These are phyloP conservation scores for Gymnogyps californianus DNA, from an alignment of 2,113 vertebrate species.

Conservation along the genomic window DNA sequence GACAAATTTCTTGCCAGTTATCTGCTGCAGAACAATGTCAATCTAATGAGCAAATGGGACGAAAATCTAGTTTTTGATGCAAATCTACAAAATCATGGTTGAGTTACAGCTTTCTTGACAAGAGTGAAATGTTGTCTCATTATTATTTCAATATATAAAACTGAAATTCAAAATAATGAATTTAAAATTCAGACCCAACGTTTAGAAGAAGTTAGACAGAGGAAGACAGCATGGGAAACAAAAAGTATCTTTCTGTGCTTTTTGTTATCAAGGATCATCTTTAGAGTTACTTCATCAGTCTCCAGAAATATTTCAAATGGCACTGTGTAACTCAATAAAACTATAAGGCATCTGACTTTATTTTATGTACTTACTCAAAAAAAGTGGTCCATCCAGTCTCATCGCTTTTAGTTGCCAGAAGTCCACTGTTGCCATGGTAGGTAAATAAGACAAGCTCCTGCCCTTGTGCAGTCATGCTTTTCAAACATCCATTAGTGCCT, in stretches of 20 bases:
- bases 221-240: not conserved
- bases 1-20: conserved; percentile 50
- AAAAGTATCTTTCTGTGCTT: not conserved
- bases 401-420: conserved; percentile 93
- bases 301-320: not conserved
- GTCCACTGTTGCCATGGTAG: conserved; percentile 94
- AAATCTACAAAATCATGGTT: conserved; percentile 48
- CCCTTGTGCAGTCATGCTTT: conserved; percentile 92
- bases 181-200: not conserved
- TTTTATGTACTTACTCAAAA: conserved; percentile 88
- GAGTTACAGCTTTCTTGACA: conserved; percentile 45
- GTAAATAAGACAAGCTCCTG: conserved; percentile 92
- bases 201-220: not conserved
- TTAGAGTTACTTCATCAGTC: not conserved
- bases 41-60: conserved; percentile 55
- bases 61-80: conserved; percentile 59
- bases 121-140: conserved; percentile 47
- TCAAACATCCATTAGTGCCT: conserved; percentile 90
- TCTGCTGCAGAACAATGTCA: conserved; percentile 58
- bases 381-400: conserved; percentile 98
- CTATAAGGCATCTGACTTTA: not conserved
- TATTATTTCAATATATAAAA: conserved; percentile 45
- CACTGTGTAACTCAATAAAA: not conserved
- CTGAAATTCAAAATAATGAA: conserved; percentile 2
- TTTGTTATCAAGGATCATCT: not conserved